A percentile compares a stretch with the other conserved stretches of the same genome.
These are phyloP conservation scores for Mermis nigrescens DNA, from an alignment of 2,888 invertebrate species.

Conservation along the genomic window DNA sequence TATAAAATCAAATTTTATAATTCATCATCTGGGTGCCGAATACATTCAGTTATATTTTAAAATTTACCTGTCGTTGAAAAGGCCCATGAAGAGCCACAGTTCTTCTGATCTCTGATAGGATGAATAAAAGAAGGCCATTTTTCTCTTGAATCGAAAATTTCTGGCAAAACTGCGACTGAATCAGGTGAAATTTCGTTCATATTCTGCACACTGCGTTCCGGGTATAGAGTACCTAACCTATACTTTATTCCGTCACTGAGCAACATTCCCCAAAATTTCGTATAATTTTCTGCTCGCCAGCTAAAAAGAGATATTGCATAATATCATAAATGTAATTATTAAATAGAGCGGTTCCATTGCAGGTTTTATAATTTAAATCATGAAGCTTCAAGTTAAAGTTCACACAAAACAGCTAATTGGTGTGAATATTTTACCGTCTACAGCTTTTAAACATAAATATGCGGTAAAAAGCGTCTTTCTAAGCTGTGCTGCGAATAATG, in stretches of 20 bases:
- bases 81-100: slow-evolving; percentile 81
- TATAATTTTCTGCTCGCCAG: slow-evolving; percentile 63
- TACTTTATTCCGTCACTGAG: slow-evolving; percentile 57
- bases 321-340: no score
- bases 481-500: no score
- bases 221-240: slow-evolving; percentile 50
- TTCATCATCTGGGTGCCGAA: no score
- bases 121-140: slow-evolving; percentile 57
- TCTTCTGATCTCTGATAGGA: slow-evolving; percentile 43
- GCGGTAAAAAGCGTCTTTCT: no score
- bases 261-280: slow-evolving; percentile 61
- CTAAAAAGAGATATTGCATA: slow-evolving; percentile 38
- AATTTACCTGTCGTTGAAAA: slow-evolving; percentile 53
- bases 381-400: no score
- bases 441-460: no score
- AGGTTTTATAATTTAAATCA: no score
- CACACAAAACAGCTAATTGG: no score
- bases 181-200: slow-evolving; percentile 40
- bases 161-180: slow-evolving; percentile 44
- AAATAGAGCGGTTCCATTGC: no score
- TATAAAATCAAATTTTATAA: no score
- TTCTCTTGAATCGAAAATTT: slow-evolving; percentile 52
- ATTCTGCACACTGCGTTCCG: slow-evolving; percentile 39
- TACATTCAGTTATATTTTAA: no score
- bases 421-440: no score